Percentiles rank a stretch among this genome's conserved stretches.
These are phyloP conservation scores for Brachionus rubens DNA, from an alignment of 1,140 invertebrate species.

Conservation along the genomic window DNA sequence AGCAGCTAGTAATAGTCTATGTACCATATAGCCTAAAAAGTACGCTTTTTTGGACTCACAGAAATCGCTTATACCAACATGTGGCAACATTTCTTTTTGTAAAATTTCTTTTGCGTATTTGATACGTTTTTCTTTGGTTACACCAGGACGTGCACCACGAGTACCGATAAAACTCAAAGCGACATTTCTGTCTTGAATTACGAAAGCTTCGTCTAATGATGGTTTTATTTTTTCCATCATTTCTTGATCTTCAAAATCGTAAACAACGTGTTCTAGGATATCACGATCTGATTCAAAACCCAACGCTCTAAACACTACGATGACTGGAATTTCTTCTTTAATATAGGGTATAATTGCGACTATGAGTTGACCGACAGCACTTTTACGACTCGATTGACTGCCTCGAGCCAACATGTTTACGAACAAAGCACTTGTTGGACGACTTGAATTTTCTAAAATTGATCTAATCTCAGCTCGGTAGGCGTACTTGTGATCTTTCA, in stretches of 20 bases:
- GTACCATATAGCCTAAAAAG: slow-evolving; percentile 97
- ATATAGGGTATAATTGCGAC: slow-evolving; percentile 96
- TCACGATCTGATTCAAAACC: slow-evolving; percentile 98
- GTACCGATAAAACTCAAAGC: slow-evolving; percentile 96
- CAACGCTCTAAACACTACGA: slow-evolving; percentile 91
- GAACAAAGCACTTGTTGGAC: slow-evolving; percentile 94
- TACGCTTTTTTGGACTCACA: slow-evolving; percentile 99
- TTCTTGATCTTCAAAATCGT: slow-evolving; percentile 96
- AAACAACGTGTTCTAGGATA: slow-evolving; percentile 97
- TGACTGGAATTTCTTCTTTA: slow-evolving; percentile 95
- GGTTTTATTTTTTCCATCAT: slow-evolving; percentile 99
- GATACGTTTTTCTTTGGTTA: slow-evolving; percentile 95
- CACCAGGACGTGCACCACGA: slow-evolving; percentile 89
- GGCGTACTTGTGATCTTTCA: slow-evolving; percentile 91
- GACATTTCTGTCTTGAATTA: slow-evolving; percentile 97
- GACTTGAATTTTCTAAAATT: slow-evolving; percentile 83
- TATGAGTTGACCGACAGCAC: slow-evolving; percentile 93
- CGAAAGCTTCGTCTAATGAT: slow-evolving; percentile 96
- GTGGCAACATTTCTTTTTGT: slow-evolving; percentile 98
- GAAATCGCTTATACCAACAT: slow-evolving; percentile 96
- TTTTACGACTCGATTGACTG: slow-evolving; percentile 78
- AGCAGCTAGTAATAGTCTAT: slow-evolving; percentile 84
- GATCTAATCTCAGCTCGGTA: slow-evolving; percentile 95
- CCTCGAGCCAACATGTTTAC: slow-evolving; percentile 98
- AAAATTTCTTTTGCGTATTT: slow-evolving; percentile 98